Evolutionary conservation across 1,140 invertebrate genomes (phyloP).

Genomic region (Pseudomyrmex concolor): DNA sequence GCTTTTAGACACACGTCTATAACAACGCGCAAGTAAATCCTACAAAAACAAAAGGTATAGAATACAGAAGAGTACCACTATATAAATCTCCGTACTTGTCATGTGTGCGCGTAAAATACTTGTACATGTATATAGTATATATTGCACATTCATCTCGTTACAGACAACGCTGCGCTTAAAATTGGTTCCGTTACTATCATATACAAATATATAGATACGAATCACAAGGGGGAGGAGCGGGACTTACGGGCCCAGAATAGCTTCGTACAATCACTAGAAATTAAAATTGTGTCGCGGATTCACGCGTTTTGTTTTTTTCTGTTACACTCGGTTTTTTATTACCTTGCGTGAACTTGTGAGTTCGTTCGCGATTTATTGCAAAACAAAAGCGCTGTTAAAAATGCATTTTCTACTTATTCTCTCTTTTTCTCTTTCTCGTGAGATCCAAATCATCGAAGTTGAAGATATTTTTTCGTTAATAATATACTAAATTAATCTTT

Average conservation of each 20-base stretch:
- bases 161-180: slow-evolving; percentile 30
- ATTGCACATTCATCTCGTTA: slow-evolving; percentile 52
- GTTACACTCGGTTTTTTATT: background rate
- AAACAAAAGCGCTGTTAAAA: background rate
- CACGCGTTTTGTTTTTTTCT: background rate
- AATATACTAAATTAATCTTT: background rate
- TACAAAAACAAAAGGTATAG: background rate
- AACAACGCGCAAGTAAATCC: background rate
- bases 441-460: background rate
- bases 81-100: slow-evolving; percentile 31
- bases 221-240: slow-evolving; percentile 22
- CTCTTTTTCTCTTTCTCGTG: background rate
- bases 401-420: background rate
- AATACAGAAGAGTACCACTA: slow-evolving; percentile 51
- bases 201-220: background rate
- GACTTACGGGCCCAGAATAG: slow-evolving; percentile 9
- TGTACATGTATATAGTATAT: background rate
- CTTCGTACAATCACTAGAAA: slow-evolving; percentile 43
- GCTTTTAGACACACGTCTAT: slow-evolving; percentile 26
- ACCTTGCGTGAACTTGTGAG: background rate
- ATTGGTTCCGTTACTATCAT: background rate
- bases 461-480: background rate
- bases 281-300: slow-evolving; percentile 22
- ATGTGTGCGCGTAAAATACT: background rate
- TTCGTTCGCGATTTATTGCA: background rate